phyloP scores from a whole-genome alignment of 2,888 invertebrate genomes.

The Andrena bucephala region DNA sequence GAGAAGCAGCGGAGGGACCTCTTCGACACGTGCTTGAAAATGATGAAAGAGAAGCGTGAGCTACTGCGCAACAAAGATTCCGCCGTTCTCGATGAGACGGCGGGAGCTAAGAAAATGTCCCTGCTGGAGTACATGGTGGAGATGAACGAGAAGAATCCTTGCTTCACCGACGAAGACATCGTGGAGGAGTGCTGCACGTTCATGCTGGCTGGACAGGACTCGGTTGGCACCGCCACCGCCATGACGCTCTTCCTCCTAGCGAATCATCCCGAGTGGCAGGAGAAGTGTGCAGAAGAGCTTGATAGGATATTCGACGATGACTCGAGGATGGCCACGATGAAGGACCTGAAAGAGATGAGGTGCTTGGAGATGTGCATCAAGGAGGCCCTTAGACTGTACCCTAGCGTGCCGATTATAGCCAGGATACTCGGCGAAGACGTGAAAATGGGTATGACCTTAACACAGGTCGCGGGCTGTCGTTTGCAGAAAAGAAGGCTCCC shows the following conservation, averaged over 20 bases:
- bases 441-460: constrained; percentile 72
- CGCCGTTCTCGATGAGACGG: neutral
- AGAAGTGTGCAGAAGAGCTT: constrained; percentile 75
- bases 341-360: constrained; percentile 77
- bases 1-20: constrained; percentile 84
- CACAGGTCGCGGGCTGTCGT: no score
- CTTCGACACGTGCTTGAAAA: constrained; percentile 69
- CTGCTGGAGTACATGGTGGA: constrained; percentile 87
- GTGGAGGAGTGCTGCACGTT: constrained; percentile 88
- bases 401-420: constrained; percentile 80
- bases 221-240: constrained; percentile 87
- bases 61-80: constrained; percentile 26
- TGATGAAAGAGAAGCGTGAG: constrained; percentile 73
- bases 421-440: constrained; percentile 79
- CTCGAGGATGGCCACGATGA: constrained; percentile 69
- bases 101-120: constrained; percentile 51
- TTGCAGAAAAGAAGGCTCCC: no score
- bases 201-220: constrained; percentile 89
- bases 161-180: constrained; percentile 87
- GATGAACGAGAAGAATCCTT: constrained; percentile 85
- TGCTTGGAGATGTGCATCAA: constrained; percentile 81
- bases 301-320: constrained; percentile 73
- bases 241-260: constrained; percentile 87
- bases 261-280: constrained; percentile 86
- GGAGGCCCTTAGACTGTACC: constrained; percentile 80